phyloP scores from a whole-genome alignment of 2,797 vertebrate species.

The Tauraco hartlaubi region DNA sequence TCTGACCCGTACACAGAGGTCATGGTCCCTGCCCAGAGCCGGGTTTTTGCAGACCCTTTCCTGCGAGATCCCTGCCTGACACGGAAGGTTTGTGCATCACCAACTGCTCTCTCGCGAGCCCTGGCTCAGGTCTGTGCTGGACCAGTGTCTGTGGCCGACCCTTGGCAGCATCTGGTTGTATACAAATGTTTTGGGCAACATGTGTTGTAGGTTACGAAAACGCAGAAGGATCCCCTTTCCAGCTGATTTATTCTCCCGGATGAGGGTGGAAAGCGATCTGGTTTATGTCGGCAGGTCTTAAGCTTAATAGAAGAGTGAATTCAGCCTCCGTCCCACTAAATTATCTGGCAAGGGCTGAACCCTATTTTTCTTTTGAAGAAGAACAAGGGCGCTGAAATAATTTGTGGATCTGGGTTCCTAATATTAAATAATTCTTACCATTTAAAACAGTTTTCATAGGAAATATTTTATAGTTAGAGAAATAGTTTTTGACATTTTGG shows the following conservation, averaged over 20 bases:
- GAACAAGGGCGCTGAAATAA: slow-evolving; percentile 68
- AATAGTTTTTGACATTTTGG: slow-evolving; percentile 87
- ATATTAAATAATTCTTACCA: slow-evolving; percentile 81
- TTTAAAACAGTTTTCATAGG: slow-evolving; percentile 83
- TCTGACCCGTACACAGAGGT: background rate
- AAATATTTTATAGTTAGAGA: slow-evolving; percentile 86
- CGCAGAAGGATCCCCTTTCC: background rate
- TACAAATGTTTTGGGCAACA: background rate
- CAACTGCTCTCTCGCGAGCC: background rate
- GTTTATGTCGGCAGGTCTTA: background rate
- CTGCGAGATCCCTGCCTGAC: accelerated
- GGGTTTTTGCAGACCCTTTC: background rate
- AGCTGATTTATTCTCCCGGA: background rate
- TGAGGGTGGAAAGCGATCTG: background rate
- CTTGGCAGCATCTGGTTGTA: background rate
- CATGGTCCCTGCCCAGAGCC: background rate
- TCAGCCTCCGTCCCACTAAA: slow-evolving; percentile 58
- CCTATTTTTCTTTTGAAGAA: slow-evolving; percentile 72
- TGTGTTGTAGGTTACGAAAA: background rate
- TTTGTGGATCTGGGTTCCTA: slow-evolving; percentile 76
- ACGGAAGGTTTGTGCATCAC: accelerated
- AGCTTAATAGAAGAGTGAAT: slow-evolving; percentile 24
- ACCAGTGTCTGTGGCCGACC: background rate
- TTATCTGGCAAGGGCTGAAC: slow-evolving; percentile 62
- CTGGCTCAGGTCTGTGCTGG: accelerated